These are phyloP conservation scores for Phaethornis superciliosus DNA, from an alignment of 2,113 vertebrate genomes.

Conservation along the genomic window DNA sequence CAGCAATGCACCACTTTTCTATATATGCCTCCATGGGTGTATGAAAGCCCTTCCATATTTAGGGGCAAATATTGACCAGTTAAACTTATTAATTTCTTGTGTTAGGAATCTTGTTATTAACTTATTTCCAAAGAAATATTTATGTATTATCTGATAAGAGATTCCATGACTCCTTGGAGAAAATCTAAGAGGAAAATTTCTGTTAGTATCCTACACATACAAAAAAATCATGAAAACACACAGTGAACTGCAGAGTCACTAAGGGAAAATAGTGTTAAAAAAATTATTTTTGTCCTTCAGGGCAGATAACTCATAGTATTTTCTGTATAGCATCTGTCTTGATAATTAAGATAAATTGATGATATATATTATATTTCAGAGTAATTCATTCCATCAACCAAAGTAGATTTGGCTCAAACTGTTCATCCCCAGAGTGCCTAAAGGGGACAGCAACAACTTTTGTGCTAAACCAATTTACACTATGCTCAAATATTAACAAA, in stretches of 20 bases:
- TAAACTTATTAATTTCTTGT: not conserved
- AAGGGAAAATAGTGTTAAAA: not conserved
- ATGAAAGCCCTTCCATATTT: not conserved
- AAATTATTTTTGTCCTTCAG: not conserved
- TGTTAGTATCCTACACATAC: not conserved
- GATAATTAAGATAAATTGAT: slow-evolving; percentile 23
- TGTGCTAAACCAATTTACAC: not conserved
- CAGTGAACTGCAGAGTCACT: not conserved
- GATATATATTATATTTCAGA: not conserved
- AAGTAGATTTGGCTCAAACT: not conserved
- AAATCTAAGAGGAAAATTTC: not conserved
- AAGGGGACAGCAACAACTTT: not conserved
- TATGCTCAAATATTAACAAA: not conserved
- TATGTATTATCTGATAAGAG: not conserved
- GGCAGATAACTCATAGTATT: not conserved
- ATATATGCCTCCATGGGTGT: too few relatives aligned
- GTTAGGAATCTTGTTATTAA: not conserved
- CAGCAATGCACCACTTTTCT: not conserved
- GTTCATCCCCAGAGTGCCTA: not conserved
- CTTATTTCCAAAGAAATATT: not conserved
- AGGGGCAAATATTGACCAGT: not conserved
- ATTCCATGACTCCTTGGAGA: not conserved
- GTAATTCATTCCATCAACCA: not conserved
- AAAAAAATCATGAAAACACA: not conserved
- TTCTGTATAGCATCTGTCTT: not conserved